Conservation (phyloP, 2,113 vertebrate species). For the Entomyzon cyanotis region DNA sequence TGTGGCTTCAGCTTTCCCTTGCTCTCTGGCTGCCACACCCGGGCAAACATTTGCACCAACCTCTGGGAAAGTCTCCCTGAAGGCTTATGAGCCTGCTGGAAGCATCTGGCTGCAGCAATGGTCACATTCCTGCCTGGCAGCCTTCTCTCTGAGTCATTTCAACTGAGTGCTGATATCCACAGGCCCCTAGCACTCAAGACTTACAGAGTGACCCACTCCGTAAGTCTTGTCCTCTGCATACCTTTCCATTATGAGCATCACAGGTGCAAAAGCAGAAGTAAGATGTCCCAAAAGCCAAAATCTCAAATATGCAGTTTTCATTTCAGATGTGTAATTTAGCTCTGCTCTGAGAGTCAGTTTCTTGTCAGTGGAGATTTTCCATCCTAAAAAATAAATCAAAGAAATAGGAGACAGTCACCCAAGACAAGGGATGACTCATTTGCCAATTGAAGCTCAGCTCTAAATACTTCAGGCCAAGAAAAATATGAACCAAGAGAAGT, state of each 20-base stretch:
- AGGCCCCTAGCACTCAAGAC: background rate
- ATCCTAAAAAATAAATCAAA: background rate
- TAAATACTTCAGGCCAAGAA: background rate
- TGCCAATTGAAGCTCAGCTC: background rate
- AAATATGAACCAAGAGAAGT: background rate
- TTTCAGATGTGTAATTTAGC: background rate
- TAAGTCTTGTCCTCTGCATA: background rate
- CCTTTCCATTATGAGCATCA: background rate
- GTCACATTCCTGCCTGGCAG: background rate
- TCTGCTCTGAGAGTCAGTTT: background rate
- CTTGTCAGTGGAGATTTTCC: background rate
- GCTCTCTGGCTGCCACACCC: background rate
- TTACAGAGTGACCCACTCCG: background rate
- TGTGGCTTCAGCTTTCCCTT: background rate
- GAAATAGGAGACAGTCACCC: background rate
- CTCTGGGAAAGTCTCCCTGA: background rate
- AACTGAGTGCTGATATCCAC: too few relatives aligned
- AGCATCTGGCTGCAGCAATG: background rate
- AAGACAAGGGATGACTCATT: background rate
- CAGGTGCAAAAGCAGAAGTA: background rate
- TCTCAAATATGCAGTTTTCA: background rate
- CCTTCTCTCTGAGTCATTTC: background rate
- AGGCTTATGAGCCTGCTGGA: background rate
- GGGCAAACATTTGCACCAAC: accelerated
- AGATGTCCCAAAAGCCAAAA: background rate